Evolutionary conservation across 2,888 invertebrate genomes (phyloP).

Genomic region (Onchidella celtica): DNA sequence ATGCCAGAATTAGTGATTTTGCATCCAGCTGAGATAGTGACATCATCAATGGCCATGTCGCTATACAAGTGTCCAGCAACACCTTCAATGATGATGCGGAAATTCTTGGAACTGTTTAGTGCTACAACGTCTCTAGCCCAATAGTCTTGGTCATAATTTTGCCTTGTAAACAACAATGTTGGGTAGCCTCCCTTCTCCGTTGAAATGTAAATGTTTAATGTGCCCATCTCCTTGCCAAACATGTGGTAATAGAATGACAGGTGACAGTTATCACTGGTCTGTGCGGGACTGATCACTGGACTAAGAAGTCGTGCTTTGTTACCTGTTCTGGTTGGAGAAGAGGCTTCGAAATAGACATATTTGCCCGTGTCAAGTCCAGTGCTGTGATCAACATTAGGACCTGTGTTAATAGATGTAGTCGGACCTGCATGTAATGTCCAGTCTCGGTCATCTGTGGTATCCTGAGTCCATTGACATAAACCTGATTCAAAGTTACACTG

Average conservation of each 20-base stretch:
- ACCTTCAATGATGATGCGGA: conserved; percentile 73
- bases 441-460: conserved; percentile 70
- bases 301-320: conserved; percentile 76
- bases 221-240: conserved; percentile 70
- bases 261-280: conserved; percentile 60
- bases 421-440: conserved; percentile 68
- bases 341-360: conserved; percentile 75
- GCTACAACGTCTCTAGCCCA: conserved; percentile 69
- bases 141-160: conserved; percentile 55
- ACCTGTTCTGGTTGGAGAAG: conserved; percentile 63
- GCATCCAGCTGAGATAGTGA: conserved; percentile 75
- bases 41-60: conserved; percentile 77
- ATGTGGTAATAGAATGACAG: conserved; percentile 75
- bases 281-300: conserved; percentile 58
- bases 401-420: conserved; percentile 70
- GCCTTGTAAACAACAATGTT: conserved; percentile 38
- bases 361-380: conserved; percentile 67
- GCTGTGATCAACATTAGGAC: conserved; percentile 72
- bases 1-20: conserved; percentile 56
- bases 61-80: conserved; percentile 63
- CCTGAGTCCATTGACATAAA: conserved; percentile 74
- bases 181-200: conserved; percentile 58
- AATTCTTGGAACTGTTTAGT: conserved; percentile 59
- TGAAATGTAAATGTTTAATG: conserved; percentile 67
- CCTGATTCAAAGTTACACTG: conserved; percentile 73